Percentiles rank a stretch among this genome's conserved stretches.
Evolutionary conservation across 2,113 vertebrate genomes (phyloP).

Genomic region (Limnothrissa miodon): DNA sequence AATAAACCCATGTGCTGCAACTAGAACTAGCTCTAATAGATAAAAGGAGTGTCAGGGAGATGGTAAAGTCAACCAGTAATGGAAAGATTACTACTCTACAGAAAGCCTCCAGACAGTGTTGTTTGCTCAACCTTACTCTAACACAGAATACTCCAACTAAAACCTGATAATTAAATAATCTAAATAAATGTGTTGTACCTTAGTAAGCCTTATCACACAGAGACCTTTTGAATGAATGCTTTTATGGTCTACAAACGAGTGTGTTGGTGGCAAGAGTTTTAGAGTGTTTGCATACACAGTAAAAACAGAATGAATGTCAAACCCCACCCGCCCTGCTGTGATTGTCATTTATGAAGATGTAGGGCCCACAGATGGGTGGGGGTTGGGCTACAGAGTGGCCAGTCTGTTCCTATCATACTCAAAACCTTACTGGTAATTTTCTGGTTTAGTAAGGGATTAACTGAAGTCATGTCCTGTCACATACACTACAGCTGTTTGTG

Average conservation of each 20-base stretch:
- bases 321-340: background rate
- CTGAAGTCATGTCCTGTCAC: background rate
- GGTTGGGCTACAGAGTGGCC: background rate
- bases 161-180: background rate
- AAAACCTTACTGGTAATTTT: background rate
- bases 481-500: background rate
- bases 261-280: background rate
- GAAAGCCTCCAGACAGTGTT: background rate
- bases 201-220: background rate
- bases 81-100: background rate
- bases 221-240: background rate
- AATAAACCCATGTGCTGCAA: conserved; percentile 66
- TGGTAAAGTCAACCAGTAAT: background rate
- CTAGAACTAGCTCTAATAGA: conserved; percentile 38
- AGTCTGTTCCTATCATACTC: background rate
- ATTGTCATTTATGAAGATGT: conserved; percentile 2
- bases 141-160: background rate
- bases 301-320: background rate
- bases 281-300: background rate
- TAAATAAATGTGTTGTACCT: background rate
- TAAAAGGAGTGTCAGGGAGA: conserved; percentile 1
- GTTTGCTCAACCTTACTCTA: background rate
- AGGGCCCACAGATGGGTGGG: background rate
- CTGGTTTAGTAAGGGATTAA: background rate
- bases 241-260: background rate